Evolutionary conservation across 2,113 vertebrate species (phyloP), one percentile per base, ranked within the genome.

Genomic region (Speoplatyrhinus poulsoni): DNA sequence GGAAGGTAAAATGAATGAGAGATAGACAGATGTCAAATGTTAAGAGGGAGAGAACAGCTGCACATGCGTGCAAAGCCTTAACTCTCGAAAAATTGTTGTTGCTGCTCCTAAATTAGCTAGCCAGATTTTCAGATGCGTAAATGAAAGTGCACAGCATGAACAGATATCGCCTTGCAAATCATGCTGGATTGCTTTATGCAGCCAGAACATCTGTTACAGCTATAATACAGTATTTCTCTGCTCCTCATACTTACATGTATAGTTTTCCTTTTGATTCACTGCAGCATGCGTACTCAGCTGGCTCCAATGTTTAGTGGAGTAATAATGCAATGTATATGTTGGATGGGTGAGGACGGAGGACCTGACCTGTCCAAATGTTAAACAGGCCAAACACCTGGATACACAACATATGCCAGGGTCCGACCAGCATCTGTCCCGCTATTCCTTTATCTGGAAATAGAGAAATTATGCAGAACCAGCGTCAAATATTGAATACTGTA

Each of bases 131-230:
- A 19, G n/a, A 6, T 32, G 60, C 41, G 4, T 56, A 6, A 46
- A 33, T 9, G n/a, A 60, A 0, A 61, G 12, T 15, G 48, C 46
- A 60, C 67, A 69, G 17, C 36, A 41, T 4, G 52, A 33, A 7
- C 57, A 50, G 26, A 60, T 3, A 26, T 13, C 46, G 10, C 12
- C 4, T 13, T 62, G 17, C 60, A 15, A 4, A 56, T 63, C 11
- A 8, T 32, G 19, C 33, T 16, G 46, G 16, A 62, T 13, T 57
- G 19, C 12, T 61, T 2, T 46, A 69, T 12, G 59, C 63, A 36
- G 56, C 62, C 19, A 57, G 46, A 57, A 13, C 70, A 65, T 70
- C 68, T 56, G 69, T 16, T 9, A 9, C 10, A 0, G 16, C 17
- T 16, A 32, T 3, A 8, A 9, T 55, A 48, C 41, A 50, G 1